Evolutionary conservation across 1,140 invertebrate species (phyloP), one percentile per base, ranked within the genome.

Genomic region (Caerostris darwini): DNA sequence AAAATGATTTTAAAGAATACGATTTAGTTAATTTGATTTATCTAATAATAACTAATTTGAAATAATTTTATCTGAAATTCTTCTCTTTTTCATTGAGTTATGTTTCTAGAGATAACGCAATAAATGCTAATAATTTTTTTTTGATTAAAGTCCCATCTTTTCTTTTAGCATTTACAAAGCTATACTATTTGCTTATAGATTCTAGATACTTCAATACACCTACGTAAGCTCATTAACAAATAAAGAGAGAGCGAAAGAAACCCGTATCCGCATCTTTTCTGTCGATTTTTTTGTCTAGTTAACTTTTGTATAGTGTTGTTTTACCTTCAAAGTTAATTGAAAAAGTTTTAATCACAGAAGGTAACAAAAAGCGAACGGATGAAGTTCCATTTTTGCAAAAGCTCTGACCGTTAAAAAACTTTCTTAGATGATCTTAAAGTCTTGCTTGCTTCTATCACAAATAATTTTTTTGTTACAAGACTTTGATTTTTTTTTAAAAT

Each of bases 341-440:
- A 77, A 77, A 77, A 77, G 71, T 77, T 77, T 77, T 77, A 77
- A 77, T 77, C 71, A 77, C 71, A 34, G 10, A 77, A 12, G 4
- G 12, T 8, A 77, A 50, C 71, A 77, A 77, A 77, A 77, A 77
- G 71, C 8, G 34, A 53, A 10, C 71, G 14, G 8, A 50, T 8
- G 6, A 67, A 50, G 71, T 50, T 34, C 34, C 34, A 53, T 77
- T 50, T 77, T 77, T 77, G 3, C 7, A 53, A 77, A 34, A 77
- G 71, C 34, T 50, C 34, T 77, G 71, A 77, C 71, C 8, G 34
- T 77, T 50, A 34, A 77, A 50, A 77, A 77, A 12, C 71, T 77
- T 77, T 34, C 71, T 77, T 8, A 50, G 71, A 77, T 50, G 71
- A 34, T 77, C 71, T 77, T 77, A 53, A 77, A 77, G 50, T 77